Percentiles rank a stretch among this genome's conserved stretches.
phyloP scores from a whole-genome alignment of 2,888 invertebrate genomes.

The Thecophora atra region DNA sequence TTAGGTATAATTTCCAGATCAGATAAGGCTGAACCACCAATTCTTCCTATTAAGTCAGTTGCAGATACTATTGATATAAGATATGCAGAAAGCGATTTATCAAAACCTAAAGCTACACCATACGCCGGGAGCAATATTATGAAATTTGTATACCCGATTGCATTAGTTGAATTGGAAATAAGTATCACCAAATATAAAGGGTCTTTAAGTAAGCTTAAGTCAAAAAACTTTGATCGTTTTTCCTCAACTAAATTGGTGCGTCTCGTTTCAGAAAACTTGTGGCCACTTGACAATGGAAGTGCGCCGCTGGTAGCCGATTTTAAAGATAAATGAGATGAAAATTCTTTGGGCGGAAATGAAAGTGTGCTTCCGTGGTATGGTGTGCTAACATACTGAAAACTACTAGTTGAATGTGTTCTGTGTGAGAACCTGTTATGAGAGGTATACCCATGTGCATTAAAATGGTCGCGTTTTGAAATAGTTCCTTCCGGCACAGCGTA shows the following conservation, averaged over 20 bases:
- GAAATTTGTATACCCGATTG: conserved; percentile 88
- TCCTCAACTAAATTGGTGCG: conserved; percentile 49
- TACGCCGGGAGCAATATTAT: conserved; percentile 83
- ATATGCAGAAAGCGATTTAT: conserved; percentile 77
- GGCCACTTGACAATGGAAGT: conserved; percentile 28
- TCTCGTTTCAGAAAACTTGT: conserved; percentile 52
- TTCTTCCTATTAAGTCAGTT: conserved; percentile 82
- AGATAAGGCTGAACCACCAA: conserved; percentile 86
- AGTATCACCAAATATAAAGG: conserved; percentile 84
- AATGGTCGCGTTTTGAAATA: conserved; percentile 56
- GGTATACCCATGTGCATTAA: conserved; percentile 57
- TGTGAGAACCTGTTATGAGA: conserved; percentile 69
- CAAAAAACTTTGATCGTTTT: conserved; percentile 73
- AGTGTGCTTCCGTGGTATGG: conserved; percentile 87
- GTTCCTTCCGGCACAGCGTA: conserved; percentile 77
- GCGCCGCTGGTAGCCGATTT: conserved; percentile 72
- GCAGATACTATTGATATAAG: conserved; percentile 83
- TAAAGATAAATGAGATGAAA: conserved; percentile 80
- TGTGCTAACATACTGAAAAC: conserved; percentile 85
- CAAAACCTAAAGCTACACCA: conserved; percentile 76
- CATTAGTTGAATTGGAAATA: conserved; percentile 85
- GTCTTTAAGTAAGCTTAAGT: conserved; percentile 77
- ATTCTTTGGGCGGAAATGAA: conserved; percentile 80
- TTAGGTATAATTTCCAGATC: conserved; percentile 81
- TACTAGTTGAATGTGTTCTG: conserved; percentile 80